Percentiles rank a stretch among this genome's conserved stretches.
Evolutionary conservation across 1,140 invertebrate species (phyloP).

Genomic region (Zaprionus tsacasi): DNA sequence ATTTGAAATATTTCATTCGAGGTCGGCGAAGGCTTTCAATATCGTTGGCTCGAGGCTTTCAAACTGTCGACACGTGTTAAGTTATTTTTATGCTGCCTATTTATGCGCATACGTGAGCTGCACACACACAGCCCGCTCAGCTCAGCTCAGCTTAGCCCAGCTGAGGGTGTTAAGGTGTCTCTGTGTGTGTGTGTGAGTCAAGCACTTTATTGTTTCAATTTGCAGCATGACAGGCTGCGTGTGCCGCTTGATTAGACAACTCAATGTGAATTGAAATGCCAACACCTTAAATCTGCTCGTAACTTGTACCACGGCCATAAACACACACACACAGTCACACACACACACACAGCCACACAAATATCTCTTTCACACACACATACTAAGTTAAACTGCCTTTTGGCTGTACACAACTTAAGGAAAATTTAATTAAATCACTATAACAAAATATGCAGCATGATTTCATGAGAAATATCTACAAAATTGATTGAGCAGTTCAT

Average conservation of each 20-base stretch:
- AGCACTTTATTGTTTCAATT: constrained; percentile 82
- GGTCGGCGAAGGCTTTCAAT: constrained; percentile 41
- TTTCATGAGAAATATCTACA: background rate
- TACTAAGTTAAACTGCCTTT: background rate
- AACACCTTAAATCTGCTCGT: constrained; percentile 74
- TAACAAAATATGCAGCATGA: background rate
- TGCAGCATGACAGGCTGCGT: constrained; percentile 67
- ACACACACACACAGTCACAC: constrained; percentile 26
- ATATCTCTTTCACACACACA: background rate
- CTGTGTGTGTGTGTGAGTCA: constrained; percentile 58
- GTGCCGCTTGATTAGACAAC: constrained; percentile 77
- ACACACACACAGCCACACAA: background rate
- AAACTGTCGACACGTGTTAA: constrained; percentile 82
- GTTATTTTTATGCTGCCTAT: constrained; percentile 82
- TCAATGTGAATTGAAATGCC: constrained; percentile 80
- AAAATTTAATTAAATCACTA: constrained; percentile 29
- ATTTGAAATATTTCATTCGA: constrained; percentile 72
- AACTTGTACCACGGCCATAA: constrained; percentile 58
- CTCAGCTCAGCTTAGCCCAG: constrained; percentile 6
- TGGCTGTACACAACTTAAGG: constrained; percentile 2
- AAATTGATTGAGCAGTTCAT: constrained; percentile 2
- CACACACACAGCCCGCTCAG: constrained; percentile 44
- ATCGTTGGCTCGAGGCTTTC: constrained; percentile 53
- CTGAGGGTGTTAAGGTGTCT: constrained; percentile 5
- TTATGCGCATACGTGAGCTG: constrained; percentile 72